Evolutionary conservation across 2,888 invertebrate genomes (phyloP).

Genomic region (Rugalucina vietnamica): DNA sequence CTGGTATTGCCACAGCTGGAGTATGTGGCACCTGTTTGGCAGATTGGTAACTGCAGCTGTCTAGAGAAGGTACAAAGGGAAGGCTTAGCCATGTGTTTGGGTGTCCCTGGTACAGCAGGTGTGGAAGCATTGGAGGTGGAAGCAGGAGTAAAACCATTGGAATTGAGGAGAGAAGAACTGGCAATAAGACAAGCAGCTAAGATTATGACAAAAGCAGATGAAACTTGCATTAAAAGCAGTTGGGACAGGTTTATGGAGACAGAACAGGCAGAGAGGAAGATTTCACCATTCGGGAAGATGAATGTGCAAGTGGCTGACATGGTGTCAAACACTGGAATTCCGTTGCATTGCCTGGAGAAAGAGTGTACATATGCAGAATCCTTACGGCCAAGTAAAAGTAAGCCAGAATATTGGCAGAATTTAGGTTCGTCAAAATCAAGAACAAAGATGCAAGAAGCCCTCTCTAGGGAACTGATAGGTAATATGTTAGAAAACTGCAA

Average conservation of each 20-base stretch:
- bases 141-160: slow-evolving; percentile 15
- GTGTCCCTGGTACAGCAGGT: background rate
- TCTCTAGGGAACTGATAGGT: too few species aligned
- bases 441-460: too few species aligned
- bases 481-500: too few species aligned
- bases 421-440: too few species aligned
- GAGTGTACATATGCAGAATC: too few species aligned
- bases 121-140: slow-evolving; percentile 16
- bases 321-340: too few species aligned
- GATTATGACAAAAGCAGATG: slow-evolving; percentile 6
- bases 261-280: background rate
- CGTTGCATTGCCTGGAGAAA: too few species aligned
- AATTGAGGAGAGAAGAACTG: slow-evolving; percentile 22
- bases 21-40: slow-evolving; percentile 31
- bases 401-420: too few species aligned
- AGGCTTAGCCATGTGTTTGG: slow-evolving; percentile 18
- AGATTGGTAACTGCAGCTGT: background rate
- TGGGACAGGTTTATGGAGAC: background rate
- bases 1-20: slow-evolving; percentile 25
- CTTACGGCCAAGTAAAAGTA: too few species aligned
- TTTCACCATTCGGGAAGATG: slow-evolving; percentile 21
- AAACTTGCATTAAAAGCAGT: background rate
- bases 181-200: slow-evolving; percentile 9
- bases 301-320: slow-evolving; percentile 13
- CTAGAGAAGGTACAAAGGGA: slow-evolving; percentile 26